Base-by-base conservation (phyloP, 2,113 vertebrate genomes). In the Pseudorhombus dupliciocellatus region DNA sequence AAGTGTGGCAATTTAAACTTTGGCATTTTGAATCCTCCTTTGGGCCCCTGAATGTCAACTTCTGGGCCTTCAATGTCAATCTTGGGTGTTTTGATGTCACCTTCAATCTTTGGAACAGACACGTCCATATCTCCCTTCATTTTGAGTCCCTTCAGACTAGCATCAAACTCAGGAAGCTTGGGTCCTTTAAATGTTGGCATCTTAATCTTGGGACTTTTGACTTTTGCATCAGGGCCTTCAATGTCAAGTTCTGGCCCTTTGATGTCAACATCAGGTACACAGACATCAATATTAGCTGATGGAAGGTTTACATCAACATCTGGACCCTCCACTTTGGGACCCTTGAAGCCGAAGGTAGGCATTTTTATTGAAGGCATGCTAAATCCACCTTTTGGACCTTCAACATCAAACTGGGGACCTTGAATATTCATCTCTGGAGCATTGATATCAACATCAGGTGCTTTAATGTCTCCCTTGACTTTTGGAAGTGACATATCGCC, bases 21-120 rank as follows among this genome's bases (percentile, higher is more conserved):
- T 1, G 75, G 75, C 56, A 73, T 71, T 42, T 92, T 91, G 10
- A 88, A 66, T 40, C 65, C 71, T 20, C 68, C 78, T 22, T 64
- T 81, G 3, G 5, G 20, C 0, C 77, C 84, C 0, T 87, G 65
- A 3, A 81, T 54, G 2, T 82, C 57, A 66, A 20, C 11, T 2
- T 90, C 73, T 22, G 73, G 70, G 5, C 58, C 62, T 44, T 67
- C 15, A 5, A 91, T 3, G 60, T 92, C 90, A 0, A 87, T 4
- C 1, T 61, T 46, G 4, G 71, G 83, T 7, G 7, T 37, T 31
- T 72, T 58, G 2, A 85, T 42, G 18, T 80, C 66, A 21, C 64
- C 77, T 16, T 81, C 42, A 6, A 80, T 46, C 51, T 70, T 81
- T 54, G 82, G 77, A 56, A 54, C 31, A 10, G 68, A 62, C 2